These are phyloP conservation scores for Heterochromis multidens DNA, from an alignment of 2,113 vertebrate genomes.

Conservation along the genomic window DNA sequence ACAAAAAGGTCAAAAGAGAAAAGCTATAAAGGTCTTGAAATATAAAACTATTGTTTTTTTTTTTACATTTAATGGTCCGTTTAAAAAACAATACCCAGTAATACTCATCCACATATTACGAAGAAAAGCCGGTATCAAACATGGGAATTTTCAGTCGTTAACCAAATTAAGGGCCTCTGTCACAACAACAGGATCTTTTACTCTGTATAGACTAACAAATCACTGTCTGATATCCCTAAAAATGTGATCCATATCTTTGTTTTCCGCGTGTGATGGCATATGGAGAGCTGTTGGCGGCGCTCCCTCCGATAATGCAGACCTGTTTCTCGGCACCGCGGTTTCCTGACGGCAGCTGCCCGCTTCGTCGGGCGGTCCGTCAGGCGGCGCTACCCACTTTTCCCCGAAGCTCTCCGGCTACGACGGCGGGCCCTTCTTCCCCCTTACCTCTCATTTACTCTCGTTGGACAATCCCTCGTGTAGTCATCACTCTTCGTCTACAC, in stretches of 20 bases:
- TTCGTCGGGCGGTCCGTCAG: constrained; percentile 78
- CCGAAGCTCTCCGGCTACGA: constrained; percentile 69
- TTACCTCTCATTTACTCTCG: constrained; percentile 70
- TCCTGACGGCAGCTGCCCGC: constrained; percentile 67
- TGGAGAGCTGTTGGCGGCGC: constrained; percentile 80
- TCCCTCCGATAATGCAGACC: constrained; percentile 64
- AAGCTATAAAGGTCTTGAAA: not conserved
- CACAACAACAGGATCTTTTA: not conserved
- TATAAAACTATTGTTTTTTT: not conserved
- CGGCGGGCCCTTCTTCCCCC: constrained; percentile 74
- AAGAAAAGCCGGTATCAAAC: not conserved
- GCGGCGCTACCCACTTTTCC: constrained; percentile 82
- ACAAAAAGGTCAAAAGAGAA: not conserved
- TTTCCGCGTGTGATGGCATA: constrained; percentile 61
- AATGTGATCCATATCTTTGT: not conserved
- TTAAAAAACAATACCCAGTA: not conserved
- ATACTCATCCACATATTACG: not conserved
- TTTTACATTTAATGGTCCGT: not conserved
- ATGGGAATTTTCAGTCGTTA: not conserved
- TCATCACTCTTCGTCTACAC: constrained; percentile 1
- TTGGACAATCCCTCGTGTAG: constrained; percentile 53
- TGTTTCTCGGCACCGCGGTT: constrained; percentile 71
- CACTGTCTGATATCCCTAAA: not conserved
- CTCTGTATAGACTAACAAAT: not conserved
- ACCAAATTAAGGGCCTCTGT: not conserved